Evolutionary conservation across 2,797 vertebrate genomes (phyloP).

Genomic region (Philypnodon macrostomus): DNA sequence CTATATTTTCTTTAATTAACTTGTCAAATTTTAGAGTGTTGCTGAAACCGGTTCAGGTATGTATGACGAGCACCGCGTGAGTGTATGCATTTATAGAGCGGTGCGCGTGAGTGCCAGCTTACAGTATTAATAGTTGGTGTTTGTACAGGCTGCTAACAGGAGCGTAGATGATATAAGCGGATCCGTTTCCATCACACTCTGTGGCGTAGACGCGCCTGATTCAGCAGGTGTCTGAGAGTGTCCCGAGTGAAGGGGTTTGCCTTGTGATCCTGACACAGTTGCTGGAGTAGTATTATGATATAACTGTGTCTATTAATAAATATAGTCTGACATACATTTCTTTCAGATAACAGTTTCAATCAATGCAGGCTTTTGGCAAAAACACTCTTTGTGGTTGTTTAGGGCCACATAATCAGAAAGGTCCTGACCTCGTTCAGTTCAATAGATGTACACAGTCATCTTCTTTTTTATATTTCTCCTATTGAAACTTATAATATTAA

Average conservation of each 20-base stretch:
- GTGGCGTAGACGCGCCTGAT: conserved; percentile 73
- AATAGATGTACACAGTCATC: too few species aligned
- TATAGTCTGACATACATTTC: background rate
- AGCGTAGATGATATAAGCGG: conserved; percentile 59
- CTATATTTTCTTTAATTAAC: too few species aligned
- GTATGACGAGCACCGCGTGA: conserved; percentile 69
- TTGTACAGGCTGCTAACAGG: conserved; percentile 62
- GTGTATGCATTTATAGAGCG: conserved; percentile 69
- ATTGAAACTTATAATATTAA: too few species aligned
- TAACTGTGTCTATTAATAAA: background rate
- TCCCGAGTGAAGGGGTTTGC: conserved; percentile 42
- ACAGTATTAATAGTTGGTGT: conserved; percentile 69
- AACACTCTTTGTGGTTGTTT: too few species aligned
- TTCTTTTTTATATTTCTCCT: too few species aligned
- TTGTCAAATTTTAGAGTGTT: too few species aligned
- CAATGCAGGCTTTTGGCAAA: too few species aligned
- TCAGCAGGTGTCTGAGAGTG: conserved; percentile 68
- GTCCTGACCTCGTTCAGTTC: too few species aligned
- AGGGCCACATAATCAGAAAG: too few species aligned
- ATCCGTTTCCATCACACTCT: conserved; percentile 73
- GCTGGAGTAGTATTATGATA: conserved; percentile 13
- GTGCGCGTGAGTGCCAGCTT: conserved; percentile 54
- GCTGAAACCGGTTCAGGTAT: conserved; percentile 71
- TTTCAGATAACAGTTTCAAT: too few species aligned
- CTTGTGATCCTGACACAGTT: conserved; percentile 43